Evolutionary conservation across 2,888 invertebrate genomes (phyloP).

Genomic region (Spilosoma lubricipeda): DNA sequence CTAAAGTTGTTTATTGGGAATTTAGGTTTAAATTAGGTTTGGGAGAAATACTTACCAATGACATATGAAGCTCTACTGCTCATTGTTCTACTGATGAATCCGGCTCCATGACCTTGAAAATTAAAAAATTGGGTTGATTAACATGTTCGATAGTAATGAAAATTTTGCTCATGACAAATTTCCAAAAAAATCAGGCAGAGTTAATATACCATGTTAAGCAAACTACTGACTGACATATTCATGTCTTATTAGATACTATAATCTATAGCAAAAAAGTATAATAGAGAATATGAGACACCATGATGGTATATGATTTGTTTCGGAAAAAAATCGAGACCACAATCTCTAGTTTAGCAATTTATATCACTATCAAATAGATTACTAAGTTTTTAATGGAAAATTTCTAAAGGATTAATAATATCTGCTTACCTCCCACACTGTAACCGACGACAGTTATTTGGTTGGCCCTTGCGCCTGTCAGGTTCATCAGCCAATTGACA

Average conservation of each 20-base stretch:
- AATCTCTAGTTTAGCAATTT: background rate
- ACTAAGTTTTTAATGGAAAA: background rate
- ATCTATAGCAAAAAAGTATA: too few species aligned
- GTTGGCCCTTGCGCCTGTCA: conserved; percentile 35
- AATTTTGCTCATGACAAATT: too few species aligned
- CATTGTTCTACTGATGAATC: conserved; percentile 5
- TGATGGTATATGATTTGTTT: too few species aligned
- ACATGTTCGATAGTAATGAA: too few species aligned
- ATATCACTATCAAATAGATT: too few species aligned
- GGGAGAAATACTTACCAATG: conserved; percentile 4
- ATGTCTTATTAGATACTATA: too few species aligned
- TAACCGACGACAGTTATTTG: conserved; percentile 49
- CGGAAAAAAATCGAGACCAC: background rate
- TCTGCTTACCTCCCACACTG: conserved; percentile 52
- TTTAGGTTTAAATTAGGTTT: background rate
- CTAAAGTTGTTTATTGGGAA: too few species aligned
- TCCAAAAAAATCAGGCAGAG: background rate
- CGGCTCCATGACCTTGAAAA: conserved; percentile 9
- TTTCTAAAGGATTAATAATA: background rate
- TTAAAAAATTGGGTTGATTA: background rate
- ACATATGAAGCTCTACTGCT: background rate
- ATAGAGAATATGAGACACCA: too few species aligned
- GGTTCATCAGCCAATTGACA: conserved; percentile 52
- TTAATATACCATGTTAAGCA: too few species aligned
- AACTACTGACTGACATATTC: too few species aligned